Conservation (phyloP, 2,888 invertebrate genomes). For the Cheilosia soror region DNA sequence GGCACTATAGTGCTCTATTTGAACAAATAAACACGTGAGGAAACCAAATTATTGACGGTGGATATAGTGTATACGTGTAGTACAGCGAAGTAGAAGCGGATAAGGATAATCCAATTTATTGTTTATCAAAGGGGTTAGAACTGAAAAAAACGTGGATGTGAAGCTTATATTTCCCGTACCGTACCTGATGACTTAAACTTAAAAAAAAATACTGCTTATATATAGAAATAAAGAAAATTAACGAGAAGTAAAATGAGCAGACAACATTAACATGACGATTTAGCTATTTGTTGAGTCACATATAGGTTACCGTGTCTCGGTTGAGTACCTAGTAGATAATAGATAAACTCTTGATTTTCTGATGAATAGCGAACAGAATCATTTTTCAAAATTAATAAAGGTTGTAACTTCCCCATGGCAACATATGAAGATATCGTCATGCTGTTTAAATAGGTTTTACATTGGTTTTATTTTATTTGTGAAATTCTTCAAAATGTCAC, state of each 20-base stretch:
- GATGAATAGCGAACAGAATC: too few species aligned
- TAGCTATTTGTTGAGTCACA: not conserved
- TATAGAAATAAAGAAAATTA: too few species aligned
- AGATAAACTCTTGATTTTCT: too few species aligned
- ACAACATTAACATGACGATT: not conserved
- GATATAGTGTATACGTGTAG: not conserved
- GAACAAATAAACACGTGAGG: constrained; percentile 67
- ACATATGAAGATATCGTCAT: too few species aligned
- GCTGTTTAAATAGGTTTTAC: too few species aligned
- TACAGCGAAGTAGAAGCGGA: constrained; percentile 16
- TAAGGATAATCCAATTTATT: constrained; percentile 68
- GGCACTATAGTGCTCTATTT: constrained; percentile 40
- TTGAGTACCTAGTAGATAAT: too few species aligned
- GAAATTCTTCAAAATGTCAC: too few species aligned
- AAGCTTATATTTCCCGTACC: not conserved
- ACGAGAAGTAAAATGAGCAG: too few species aligned
- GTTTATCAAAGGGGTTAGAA: constrained; percentile 50
- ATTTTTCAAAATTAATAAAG: too few species aligned
- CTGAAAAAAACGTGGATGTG: constrained; percentile 18
- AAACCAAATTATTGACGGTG: constrained; percentile 43
- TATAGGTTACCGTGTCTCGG: too few species aligned
- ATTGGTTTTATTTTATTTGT: too few species aligned
- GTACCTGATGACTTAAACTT: constrained; percentile 28
- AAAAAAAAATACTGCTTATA: not conserved
- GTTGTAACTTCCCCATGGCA: too few species aligned